These are phyloP conservation scores for Oryzias celebensis DNA, from an alignment of 2,113 vertebrate species.

Conservation along the genomic window DNA sequence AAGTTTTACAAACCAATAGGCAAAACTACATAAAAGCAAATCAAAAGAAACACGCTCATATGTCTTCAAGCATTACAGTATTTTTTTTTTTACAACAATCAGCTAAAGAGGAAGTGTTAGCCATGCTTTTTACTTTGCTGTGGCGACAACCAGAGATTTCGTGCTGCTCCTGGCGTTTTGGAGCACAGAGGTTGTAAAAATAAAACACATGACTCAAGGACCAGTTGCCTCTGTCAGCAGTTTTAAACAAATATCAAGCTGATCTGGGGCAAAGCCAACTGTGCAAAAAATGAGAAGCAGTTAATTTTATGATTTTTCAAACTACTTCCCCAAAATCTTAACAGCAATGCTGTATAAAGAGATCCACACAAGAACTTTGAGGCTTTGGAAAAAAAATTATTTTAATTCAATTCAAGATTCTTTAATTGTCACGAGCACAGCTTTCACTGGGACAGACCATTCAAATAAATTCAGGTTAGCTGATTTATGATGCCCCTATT, in stretches of 20 bases:
- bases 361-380: too few species aligned
- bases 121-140: constrained; percentile 47
- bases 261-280: neutral
- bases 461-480: too few species aligned
- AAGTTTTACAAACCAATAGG: neutral
- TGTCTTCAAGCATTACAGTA: constrained; percentile 18
- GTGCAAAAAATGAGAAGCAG: neutral
- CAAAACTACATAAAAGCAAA: neutral
- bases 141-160: constrained; percentile 41
- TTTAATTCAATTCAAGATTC: too few species aligned
- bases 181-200: constrained; percentile 35
- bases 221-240: constrained; percentile 8
- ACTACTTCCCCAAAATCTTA: neutral
- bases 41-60: constrained; percentile 18
- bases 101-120: constrained; percentile 56
- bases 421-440: too few species aligned
- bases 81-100: constrained; percentile 31
- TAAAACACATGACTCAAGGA: constrained; percentile 25
- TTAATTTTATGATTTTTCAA: neutral
- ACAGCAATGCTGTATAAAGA: too few species aligned
- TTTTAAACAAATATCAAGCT: constrained; percentile 7
- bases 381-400: too few species aligned
- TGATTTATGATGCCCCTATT: too few species aligned
- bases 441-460: too few species aligned
- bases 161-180: constrained; percentile 18